Evolutionary conservation across 2,113 vertebrate genomes (phyloP).

Genomic region (Penelope pileata): DNA sequence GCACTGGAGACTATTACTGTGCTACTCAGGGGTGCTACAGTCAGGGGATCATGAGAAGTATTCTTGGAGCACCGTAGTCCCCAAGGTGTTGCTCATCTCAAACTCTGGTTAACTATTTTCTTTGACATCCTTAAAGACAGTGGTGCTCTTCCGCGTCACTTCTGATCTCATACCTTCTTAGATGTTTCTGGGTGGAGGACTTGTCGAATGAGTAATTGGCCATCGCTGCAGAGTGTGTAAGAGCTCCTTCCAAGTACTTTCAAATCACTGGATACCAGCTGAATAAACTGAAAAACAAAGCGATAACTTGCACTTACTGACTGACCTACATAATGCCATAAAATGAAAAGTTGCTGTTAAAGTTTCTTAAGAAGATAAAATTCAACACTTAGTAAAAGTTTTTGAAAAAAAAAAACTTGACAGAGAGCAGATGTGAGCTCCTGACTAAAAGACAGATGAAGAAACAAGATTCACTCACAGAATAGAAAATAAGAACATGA

Average conservation of each 20-base stretch:
- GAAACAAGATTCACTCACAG: not conserved
- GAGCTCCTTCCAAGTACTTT: slow-evolving; percentile 87
- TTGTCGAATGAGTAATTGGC: slow-evolving; percentile 89
- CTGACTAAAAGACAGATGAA: not conserved
- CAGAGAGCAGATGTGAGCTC: fast-evolving
- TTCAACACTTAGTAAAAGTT: not conserved
- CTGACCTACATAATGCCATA: not conserved
- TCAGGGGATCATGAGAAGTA: not conserved
- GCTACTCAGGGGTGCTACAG: not conserved
- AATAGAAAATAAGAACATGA: not conserved
- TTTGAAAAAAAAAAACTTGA: not conserved
- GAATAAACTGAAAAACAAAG: slow-evolving; percentile 83
- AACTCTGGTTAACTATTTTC: not conserved
- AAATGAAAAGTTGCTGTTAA: not conserved
- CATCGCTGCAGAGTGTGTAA: slow-evolving; percentile 90
- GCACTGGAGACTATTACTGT: not conserved
- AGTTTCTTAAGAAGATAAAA: not conserved
- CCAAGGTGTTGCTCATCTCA: not conserved
- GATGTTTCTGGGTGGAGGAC: slow-evolving; percentile 94
- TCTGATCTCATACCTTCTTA: slow-evolving; percentile 85
- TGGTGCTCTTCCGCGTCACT: not conserved
- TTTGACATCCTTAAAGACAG: not conserved
- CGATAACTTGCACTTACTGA: not conserved
- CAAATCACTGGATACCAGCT: slow-evolving; percentile 88
- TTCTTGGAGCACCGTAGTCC: not conserved